Evolutionary conservation across 2,113 vertebrate species (phyloP), one percentile per base, ranked within the genome.

Genomic region (Polyodon spathula): DNA sequence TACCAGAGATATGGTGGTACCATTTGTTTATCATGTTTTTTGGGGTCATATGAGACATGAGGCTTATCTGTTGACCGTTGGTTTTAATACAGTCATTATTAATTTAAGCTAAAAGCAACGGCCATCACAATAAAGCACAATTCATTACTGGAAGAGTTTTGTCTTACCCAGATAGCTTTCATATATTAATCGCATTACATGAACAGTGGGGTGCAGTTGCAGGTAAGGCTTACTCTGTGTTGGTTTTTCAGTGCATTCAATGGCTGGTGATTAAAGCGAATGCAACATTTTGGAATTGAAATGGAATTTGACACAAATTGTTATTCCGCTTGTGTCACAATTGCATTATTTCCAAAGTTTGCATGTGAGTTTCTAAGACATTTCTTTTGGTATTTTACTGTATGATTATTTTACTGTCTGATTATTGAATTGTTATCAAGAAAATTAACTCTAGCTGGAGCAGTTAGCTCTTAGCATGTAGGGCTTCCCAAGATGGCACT

Each of bases 341-440:
- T 81, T 84, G 72, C 82, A 81, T 83, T 77, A 84, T 78, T 88
- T 85, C 77, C 81, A 71, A 78, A 87, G 76, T 77, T 81, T 83
- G 73, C 53, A 1, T 71, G 63, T 65, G 57, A 52, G 40, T 51
- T 39, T 44, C 39, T 54, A 8, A 46, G 58, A 56, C 6, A 50
- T 48, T 58, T 52, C 27, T 27, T 27, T 27, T 27, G 27, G 27
- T 27, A n/a, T n/a, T n/a, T n/a, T n/a, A n/a, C n/a, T n/a, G n/a
- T n/a, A n/a, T n/a, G n/a, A n/a, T n/a, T n/a, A 27, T 27, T 27
- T 27, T 27, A 27, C 27, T 27, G 27, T 27, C 27, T 27, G 27
- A 6, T 37, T 64, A 58, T 44, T 66, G 73, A 67, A 65, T 56
- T 55, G 4, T 50, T 60, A 64, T 62, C 11, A 40, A 54, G 40